Percentiles rank a stretch among this genome's conserved stretches.
Conservation (phyloP, 2,797 vertebrate species). For the Prunella strophiata region DNA sequence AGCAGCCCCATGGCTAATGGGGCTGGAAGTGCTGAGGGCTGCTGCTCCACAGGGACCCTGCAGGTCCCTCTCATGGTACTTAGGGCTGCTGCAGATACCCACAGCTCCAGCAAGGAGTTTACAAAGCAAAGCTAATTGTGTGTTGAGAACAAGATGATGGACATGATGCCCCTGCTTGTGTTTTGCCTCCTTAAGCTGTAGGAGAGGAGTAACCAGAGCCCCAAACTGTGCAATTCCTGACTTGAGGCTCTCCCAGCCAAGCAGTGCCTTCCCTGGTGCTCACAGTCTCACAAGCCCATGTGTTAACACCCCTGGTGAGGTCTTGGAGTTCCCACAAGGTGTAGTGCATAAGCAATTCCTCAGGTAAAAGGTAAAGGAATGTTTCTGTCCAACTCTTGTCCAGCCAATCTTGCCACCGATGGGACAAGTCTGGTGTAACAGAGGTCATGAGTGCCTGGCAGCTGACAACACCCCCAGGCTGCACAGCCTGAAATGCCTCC, state of each 20-base stretch:
- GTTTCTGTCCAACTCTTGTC: neutral
- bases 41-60: rapidly evolving
- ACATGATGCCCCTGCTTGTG: neutral
- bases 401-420: neutral
- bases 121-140: neutral
- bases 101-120: neutral
- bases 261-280: neutral
- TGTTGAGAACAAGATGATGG: neutral
- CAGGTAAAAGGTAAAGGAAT: neutral
- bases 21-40: neutral
- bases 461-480: neutral
- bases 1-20: neutral
- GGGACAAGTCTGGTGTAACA: neutral
- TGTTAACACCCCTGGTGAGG: neutral
- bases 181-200: neutral
- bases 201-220: neutral
- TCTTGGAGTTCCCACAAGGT: neutral
- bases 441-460: neutral
- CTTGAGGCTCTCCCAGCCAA: neutral
- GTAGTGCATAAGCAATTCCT: rapidly evolving
- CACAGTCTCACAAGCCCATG: rapidly evolving
- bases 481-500: neutral
- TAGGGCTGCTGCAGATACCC: neutral
- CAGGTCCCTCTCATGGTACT: neutral
- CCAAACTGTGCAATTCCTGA: neutral